Base-by-base conservation (phyloP, 2,888 invertebrate species). In the Campopleginae sp. region DNA sequence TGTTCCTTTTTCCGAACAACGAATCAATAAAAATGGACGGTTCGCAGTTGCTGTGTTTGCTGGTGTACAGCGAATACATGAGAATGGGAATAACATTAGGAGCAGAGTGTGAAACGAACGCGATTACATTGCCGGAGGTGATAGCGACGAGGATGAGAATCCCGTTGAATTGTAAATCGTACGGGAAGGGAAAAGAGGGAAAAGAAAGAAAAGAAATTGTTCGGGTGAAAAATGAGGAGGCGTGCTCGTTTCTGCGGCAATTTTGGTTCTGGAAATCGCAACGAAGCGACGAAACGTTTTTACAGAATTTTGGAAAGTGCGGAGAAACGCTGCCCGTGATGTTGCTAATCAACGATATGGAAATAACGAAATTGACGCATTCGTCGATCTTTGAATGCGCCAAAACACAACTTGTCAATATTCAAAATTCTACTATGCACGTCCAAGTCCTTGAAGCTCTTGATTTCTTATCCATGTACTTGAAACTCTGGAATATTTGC, bases 401-500 rank as follows among this genome's bases (percentile, higher is more conserved):
- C 61, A 93, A 95, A 3, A 94, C 94, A 71, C 95, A 95, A 79
- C 91, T 96, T 66, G 93, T 95, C 48, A 94, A 94, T 33, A 94
- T 97, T 76, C 96, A 96, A 90, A 96, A 96, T 90, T 96, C 96
- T 0, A 96, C 95, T 0, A 94, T 95, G 0, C 96, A 96, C 89
- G 92, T 92, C 80, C 94, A 94, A 86, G 96, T 96, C 4, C 93
- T 93, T 23, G 95, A 95, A 51, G 94, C 95, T 0, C 91, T 96
- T 12, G 94, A 95, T 88, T 93, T 94, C 80, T 92, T 96, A 48
- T 95, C 95, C 72, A 95, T 95, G 96, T 95, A 95, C 88, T 91
- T 94, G 27, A 93, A 90, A 90, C 94, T 90, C 83, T 95, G 89
- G 88, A 94, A 86, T 88, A 92, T 84, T 87, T 90, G 85, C 90